Evolutionary conservation across 2,888 invertebrate species (phyloP).

Genomic region (Entomobrya multifasciata): DNA sequence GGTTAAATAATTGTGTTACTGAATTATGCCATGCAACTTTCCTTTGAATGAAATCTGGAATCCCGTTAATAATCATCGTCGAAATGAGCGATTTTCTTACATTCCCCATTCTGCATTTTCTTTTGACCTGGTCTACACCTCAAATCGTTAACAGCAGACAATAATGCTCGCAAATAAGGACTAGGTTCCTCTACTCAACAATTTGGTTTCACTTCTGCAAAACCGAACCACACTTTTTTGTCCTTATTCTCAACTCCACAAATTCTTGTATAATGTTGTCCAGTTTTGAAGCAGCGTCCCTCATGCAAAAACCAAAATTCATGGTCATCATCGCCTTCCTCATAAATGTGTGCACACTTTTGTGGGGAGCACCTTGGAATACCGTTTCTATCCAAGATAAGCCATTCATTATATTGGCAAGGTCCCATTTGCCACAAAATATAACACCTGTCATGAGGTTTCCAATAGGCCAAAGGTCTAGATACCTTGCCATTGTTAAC

Average conservation of each 20-base stretch:
- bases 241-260: constrained; percentile 10
- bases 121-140: constrained; percentile 69
- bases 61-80: constrained; percentile 17
- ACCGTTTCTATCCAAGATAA: constrained; percentile 9
- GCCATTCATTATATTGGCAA: constrained; percentile 53
- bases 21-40: background rate
- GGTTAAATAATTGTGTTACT: background rate
- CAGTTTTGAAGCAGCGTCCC: constrained; percentile 67
- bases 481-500: background rate
- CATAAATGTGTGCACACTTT: constrained; percentile 22
- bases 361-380: constrained; percentile 30
- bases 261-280: constrained; percentile 21
- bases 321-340: background rate
- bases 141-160: constrained; percentile 32
- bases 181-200: background rate
- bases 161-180: constrained; percentile 6
- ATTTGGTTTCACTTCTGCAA: background rate
- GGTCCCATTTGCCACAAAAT: constrained; percentile 33
- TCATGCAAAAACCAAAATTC: constrained; percentile 58
- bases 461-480: constrained; percentile 49
- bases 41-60: no score
- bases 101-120: constrained; percentile 67
- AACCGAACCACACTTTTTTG: constrained; percentile 26
- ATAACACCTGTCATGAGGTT: constrained; percentile 47
- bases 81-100: constrained; percentile 49